Evolutionary conservation across 2,888 invertebrate species (phyloP), one percentile per base, ranked within the genome.

Genomic region (Cyrtodaria siliqua): DNA sequence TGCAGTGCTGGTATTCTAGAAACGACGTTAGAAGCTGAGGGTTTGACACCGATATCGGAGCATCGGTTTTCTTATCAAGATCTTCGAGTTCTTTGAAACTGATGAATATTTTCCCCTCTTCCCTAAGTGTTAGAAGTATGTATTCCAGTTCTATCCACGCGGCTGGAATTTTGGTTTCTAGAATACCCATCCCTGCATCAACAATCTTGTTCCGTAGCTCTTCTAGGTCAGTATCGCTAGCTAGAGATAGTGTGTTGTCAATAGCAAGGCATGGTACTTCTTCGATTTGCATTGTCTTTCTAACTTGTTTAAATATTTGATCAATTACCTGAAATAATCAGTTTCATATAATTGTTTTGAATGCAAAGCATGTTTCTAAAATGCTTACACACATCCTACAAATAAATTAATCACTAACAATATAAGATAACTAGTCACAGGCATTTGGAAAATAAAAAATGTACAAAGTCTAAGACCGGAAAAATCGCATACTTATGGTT

Each of bases 101-200:
- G 20, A 71, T 26, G 2, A 72, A 9, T 16, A 29, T 44, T 27
- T 44, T 20, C 3, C 23, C 66, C 1, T 26, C 12, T 2, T 27
- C 16, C 24, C 66, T 72, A 20, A 47, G 29, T 26, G 33, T 40
- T 16, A 66, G 27, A 1, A 72, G 44, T 24, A 44, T 55, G 23
- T 60, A 29, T 29, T 72, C 72, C 2, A 72, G 53, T 53, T 72
- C 52, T 16, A 72, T 72, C 72, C 72, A 72, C 33, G 59, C 60
- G 23, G 72, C 72, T 14, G 53, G 42, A 16, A 72, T 55, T 49
- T 66, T 59, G 44, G 59, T 62, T 38, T 72, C 66, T 2, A 55
- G 47, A 14, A 72, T 53, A 3, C 72, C 72, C n/a, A 66, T 33
- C n/a, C 66, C 66, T 18, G 53, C 20, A 16, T 72, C 53, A 23